phyloP scores from a whole-genome alignment of 2,888 invertebrate species.

The Aplocera efformata region DNA sequence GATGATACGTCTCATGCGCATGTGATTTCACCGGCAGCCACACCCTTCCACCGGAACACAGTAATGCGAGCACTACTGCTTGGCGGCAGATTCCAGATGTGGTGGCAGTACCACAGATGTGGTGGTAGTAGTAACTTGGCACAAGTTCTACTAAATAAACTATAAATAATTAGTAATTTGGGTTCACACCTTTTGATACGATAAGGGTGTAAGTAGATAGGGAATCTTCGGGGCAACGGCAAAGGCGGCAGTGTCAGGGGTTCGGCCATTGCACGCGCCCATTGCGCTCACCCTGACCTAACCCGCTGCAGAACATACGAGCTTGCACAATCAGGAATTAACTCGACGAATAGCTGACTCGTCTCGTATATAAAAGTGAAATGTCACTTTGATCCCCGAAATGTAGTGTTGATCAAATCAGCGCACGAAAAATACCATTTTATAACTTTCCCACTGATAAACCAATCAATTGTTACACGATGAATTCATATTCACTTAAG shows the following conservation, averaged over 20 bases:
- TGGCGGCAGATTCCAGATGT: too few species aligned
- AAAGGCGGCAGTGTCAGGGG: constrained; percentile 68
- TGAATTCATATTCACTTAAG: constrained; percentile 19
- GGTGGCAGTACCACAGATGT: too few species aligned
- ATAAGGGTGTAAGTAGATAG: constrained; percentile 64
- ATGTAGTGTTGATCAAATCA: constrained; percentile 17
- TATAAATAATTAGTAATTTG: not conserved
- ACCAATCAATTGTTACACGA: not conserved
- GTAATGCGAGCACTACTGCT: too few species aligned
- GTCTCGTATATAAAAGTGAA: not conserved
- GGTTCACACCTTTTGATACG: constrained; percentile 60
- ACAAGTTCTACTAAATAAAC: too few species aligned
- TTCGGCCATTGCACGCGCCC: constrained; percentile 71
- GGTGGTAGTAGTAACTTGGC: too few species aligned
- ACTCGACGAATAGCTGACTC: not conserved
- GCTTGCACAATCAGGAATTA: constrained; percentile 28
- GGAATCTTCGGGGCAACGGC: constrained; percentile 60
- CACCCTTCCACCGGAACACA: too few species aligned
- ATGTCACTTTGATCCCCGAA: constrained; percentile 11
- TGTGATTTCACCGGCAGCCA: too few species aligned
- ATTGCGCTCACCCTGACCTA: constrained; percentile 50
- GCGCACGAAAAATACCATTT: constrained; percentile 2
- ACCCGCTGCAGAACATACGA: constrained; percentile 30
- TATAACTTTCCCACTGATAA: constrained; percentile 1
- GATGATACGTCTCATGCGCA: too few species aligned